Conservation (phyloP, 2,797 vertebrate genomes). For the Parauchenoglanis ngamensis region DNA sequence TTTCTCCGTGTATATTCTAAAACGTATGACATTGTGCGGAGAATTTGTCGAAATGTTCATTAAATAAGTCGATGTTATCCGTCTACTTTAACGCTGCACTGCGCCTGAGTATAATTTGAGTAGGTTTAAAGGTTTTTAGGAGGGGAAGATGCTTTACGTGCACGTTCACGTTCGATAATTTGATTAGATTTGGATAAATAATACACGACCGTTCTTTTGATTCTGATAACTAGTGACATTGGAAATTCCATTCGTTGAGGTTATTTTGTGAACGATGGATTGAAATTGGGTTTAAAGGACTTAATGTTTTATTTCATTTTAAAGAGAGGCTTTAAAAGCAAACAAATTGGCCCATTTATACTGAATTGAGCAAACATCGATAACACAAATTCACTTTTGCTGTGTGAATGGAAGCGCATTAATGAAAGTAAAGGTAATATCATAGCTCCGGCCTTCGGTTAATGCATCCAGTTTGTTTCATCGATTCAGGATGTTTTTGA, state of each 20-base stretch:
- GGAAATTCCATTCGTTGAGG: neutral
- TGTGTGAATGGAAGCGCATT: neutral
- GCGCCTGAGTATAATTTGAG: neutral
- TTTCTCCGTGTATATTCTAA: neutral
- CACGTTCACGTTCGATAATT: neutral
- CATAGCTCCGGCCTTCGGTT: neutral
- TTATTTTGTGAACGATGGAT: neutral
- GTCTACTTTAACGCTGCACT: neutral
- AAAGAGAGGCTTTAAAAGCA: neutral
- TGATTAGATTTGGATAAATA: neutral
- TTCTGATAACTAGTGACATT: neutral
- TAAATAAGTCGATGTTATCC: neutral
- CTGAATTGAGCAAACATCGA: neutral
- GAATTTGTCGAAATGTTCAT: neutral
- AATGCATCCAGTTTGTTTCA: constrained; percentile 19
- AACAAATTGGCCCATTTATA: neutral
- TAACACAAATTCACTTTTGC: neutral
- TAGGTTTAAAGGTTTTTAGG: neutral
- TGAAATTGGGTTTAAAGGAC: neutral
- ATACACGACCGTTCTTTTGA: neutral
- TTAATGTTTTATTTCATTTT: neutral
- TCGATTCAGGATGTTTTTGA: constrained; percentile 9
- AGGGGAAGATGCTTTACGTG: neutral
- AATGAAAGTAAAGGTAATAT: constrained; percentile 3
- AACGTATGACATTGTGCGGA: neutral